Evolutionary conservation across 2,888 invertebrate species (phyloP), one percentile per base, ranked within the genome.

Genomic region (Synanthedon vespiformis): DNA sequence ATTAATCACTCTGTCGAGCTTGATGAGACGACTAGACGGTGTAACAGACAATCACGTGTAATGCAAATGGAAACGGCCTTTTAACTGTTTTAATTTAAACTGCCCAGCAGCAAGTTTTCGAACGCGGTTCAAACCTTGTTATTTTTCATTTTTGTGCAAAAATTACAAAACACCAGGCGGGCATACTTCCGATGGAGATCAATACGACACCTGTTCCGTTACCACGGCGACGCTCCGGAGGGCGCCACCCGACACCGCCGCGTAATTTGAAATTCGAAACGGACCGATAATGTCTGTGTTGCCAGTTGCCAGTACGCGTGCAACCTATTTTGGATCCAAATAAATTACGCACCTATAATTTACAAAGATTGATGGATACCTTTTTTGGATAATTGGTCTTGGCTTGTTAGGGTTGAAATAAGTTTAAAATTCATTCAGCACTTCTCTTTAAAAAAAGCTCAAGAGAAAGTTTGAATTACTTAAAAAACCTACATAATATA

Each of bases 261-360:
- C 85, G 85, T 83, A 85, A 87, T 86, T 87, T 86, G 86, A 84
- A 84, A 87, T 85, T 76, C 76, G 86, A 86, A 77, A 72, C 79
- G 65, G 72, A 62, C 70, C 80, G 82, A 85, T 86, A 85, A 85
- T 84, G 85, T 74, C 82, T 76, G 70, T 67, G 72, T 74, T 71
- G 77, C 77, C 72, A 73, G 72, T 68, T 65, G 67, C 64, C 58
- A 57, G 62, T 58, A 54, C 54, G 61, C 67, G 68, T 67, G 74
- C 71, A 72, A 72, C 74, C 64, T 71, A 72, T 74, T 70, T 54
- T 52, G 50, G 50, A 40, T 18, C 54, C 53, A 4, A 49, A 49
- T 51, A 48, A 55, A 55, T 55, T 55, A 55, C 44, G 27, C 51
- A 55, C 55, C 34, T 55, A 44, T 48, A 44, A 51, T 47, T 51